A percentile compares a stretch with the other conserved stretches of the same genome.
phyloP scores from a whole-genome alignment of 2,888 invertebrate genomes.

The Carcina quercana region DNA sequence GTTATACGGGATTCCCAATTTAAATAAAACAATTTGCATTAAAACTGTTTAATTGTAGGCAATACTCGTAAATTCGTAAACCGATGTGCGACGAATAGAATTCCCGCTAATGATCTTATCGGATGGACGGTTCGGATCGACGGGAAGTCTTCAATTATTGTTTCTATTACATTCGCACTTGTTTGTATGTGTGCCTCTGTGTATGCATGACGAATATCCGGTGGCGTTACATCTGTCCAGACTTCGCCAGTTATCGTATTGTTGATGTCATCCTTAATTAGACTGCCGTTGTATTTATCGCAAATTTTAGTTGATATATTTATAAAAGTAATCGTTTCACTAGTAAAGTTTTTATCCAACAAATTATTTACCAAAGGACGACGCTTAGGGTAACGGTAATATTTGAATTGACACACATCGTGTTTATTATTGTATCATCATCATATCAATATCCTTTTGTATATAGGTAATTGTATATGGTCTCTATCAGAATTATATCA shows the following conservation, averaged over 20 bases:
- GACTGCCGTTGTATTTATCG: constrained; percentile 28
- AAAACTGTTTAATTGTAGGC: constrained; percentile 1
- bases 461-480: neutral
- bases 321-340: neutral
- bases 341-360: too few species aligned
- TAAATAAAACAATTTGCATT: constrained; percentile 33
- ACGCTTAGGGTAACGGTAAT: too few species aligned
- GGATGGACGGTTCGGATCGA: constrained; percentile 29
- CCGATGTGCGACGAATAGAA: constrained; percentile 4
- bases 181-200: constrained; percentile 17
- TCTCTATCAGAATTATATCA: constrained; percentile 37
- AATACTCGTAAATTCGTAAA: constrained; percentile 7
- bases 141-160: constrained; percentile 69
- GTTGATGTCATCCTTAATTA: constrained; percentile 40
- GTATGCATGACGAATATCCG: constrained; percentile 64
- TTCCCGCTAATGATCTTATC: constrained; percentile 18
- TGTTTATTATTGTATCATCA: too few species aligned
- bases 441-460: too few species aligned
- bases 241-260: constrained; percentile 32
- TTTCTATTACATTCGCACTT: constrained; percentile 46
- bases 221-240: constrained; percentile 49
- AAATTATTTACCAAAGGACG: neutral
- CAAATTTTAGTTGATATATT: constrained; percentile 14
- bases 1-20: too few species aligned
- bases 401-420: too few species aligned